Evolutionary conservation across 2,113 vertebrate genomes (phyloP).

Genomic region (Gymnarchus niloticus): DNA sequence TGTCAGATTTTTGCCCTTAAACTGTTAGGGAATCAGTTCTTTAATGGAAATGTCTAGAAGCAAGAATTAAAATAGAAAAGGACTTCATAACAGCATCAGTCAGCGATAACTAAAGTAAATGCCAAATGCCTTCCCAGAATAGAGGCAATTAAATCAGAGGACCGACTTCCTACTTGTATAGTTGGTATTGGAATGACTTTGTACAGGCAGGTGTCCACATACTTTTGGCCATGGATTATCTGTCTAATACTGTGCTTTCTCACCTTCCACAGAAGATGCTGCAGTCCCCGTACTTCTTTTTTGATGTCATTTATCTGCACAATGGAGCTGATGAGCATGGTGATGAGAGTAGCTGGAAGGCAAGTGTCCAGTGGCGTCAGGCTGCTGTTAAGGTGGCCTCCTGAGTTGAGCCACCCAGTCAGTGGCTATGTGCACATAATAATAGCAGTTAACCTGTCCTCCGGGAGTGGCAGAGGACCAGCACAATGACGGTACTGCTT

Average conservation of each 20-base stretch:
- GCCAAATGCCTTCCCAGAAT: background rate
- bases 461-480: too few species aligned
- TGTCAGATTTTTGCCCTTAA: too few species aligned
- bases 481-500: too few species aligned
- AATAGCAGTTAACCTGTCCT: too few species aligned
- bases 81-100: background rate
- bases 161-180: too few species aligned
- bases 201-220: too few species aligned
- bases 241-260: background rate
- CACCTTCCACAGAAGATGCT: slow-evolving; percentile 79
- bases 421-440: background rate
- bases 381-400: background rate
- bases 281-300: slow-evolving; percentile 89
- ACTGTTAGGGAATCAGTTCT: background rate
- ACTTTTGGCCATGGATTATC: background rate
- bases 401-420: too few species aligned
- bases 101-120: too few species aligned
- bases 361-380: slow-evolving; percentile 41
- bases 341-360: slow-evolving; percentile 82
- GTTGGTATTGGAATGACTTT: too few species aligned
- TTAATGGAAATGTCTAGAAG: too few species aligned
- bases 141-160: too few species aligned
- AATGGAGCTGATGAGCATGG: slow-evolving; percentile 77
- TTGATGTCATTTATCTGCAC: slow-evolving; percentile 82
- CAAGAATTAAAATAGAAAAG: background rate